These are phyloP conservation scores for Lutraria rhynchaena DNA, from an alignment of 1,140 invertebrate genomes.

Conservation along the genomic window DNA sequence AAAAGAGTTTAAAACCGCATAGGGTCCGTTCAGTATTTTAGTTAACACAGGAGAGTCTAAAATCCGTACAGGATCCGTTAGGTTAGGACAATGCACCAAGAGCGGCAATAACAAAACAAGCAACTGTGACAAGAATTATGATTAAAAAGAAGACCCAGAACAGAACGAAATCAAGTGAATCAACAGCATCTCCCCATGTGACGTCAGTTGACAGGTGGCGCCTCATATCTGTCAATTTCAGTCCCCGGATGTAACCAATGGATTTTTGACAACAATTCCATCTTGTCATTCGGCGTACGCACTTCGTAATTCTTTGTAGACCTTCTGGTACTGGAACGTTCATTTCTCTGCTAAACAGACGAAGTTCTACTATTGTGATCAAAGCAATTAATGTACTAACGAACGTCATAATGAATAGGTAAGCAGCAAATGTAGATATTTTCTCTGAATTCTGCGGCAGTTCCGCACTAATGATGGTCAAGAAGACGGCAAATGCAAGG, in stretches of 20 bases:
- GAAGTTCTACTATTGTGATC: slow-evolving; percentile 46
- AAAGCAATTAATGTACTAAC: slow-evolving; percentile 40
- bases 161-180: slow-evolving; percentile 44
- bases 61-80: no score
- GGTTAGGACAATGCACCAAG: slow-evolving; percentile 8
- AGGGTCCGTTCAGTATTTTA: no score
- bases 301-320: slow-evolving; percentile 12
- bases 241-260: slow-evolving; percentile 42
- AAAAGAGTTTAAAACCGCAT: no score
- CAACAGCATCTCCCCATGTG: slow-evolving; percentile 46
- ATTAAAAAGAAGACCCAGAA: slow-evolving; percentile 53
- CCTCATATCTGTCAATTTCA: slow-evolving; percentile 10
- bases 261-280: slow-evolving; percentile 7
- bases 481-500: slow-evolving; percentile 52
- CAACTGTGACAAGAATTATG: slow-evolving; percentile 19
- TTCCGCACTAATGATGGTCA: slow-evolving; percentile 50
- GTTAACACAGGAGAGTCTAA: no score
- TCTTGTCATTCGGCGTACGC: slow-evolving; percentile 13
- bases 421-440: slow-evolving; percentile 41
- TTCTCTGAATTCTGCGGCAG: slow-evolving; percentile 43
- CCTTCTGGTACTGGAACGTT: slow-evolving; percentile 18
- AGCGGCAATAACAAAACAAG: slow-evolving; percentile 31
- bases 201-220: slow-evolving; percentile 13
- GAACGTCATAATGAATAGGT: slow-evolving; percentile 44
- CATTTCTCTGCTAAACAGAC: slow-evolving; percentile 5